phyloP scores from a whole-genome alignment of 2,797 vertebrate species.

The Aphelocoma californica region DNA sequence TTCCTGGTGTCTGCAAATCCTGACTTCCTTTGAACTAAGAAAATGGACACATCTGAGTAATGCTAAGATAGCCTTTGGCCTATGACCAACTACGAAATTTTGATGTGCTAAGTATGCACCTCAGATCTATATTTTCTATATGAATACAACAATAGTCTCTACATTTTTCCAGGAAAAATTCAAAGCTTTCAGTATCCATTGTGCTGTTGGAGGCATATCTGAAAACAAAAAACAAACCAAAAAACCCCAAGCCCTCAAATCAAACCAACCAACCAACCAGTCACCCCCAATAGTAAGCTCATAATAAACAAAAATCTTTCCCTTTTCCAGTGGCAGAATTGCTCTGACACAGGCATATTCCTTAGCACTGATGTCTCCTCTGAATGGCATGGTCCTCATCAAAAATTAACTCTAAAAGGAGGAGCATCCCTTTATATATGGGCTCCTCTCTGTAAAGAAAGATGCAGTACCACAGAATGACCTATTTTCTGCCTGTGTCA shows the following conservation, averaged over 20 bases:
- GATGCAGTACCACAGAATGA: neutral
- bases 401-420: neutral
- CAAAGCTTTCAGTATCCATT: neutral
- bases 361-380: neutral
- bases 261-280: neutral
- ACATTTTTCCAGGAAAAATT: neutral
- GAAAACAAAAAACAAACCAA: neutral
- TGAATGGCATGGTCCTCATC: neutral
- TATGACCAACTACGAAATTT: neutral
- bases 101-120: neutral
- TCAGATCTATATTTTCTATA: neutral
- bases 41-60: neutral
- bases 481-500: neutral
- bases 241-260: neutral
- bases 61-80: neutral
- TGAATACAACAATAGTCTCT: neutral
- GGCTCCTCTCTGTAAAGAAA: neutral
- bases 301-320: neutral
- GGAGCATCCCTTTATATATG: neutral
- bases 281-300: neutral
- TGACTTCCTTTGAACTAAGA: neutral
- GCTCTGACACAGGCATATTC: neutral
- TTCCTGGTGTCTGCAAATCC: neutral
- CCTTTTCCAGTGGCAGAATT: neutral
- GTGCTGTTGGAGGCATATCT: neutral